Evolutionary conservation across 1,140 invertebrate species (phyloP), one percentile per base, ranked within the genome.

Genomic region (Aphis gossypii): DNA sequence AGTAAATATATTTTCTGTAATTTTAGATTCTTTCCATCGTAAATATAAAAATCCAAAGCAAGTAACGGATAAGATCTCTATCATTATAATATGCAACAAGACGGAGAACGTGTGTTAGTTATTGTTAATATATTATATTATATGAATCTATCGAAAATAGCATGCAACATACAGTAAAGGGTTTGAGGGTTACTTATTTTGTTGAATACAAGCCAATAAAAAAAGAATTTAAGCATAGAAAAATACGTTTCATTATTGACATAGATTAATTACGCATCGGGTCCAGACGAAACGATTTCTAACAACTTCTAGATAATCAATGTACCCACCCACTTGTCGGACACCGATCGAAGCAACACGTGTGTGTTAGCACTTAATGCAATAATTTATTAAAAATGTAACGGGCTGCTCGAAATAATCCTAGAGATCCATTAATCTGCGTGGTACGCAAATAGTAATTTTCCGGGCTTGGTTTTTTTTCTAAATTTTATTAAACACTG

Each of bases 291-390:
- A 89, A 38, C n/a, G 20, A 51, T 35, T 48, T 68, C 38, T 38
- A 30, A 90, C 35, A 90, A 90, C 88, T 60, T 90, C 54, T 56
- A 90, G 56, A 41, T 54, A 68, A 68, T 90, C 38, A 30, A 68
- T 38, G 25, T 68, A 30, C 44, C 88, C 38, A 20, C 89, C 89
- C 89, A 90, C 89, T 90, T 90, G 89, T 90, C 89, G 89, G 56
- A 68, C 54, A 20, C 23, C 44, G n/a, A 20, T 38, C n/a, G 20
- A 14, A 41, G 56, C 56, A 60, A 68, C 89, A 90, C 21, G 89
- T 68, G 89, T 60, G 21, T 86, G 41, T 46, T n/a, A 46, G 41
- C 14, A 56, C 35, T 38, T 51, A 38, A 23, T 25, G 38, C 38
- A 56, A 89, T 54, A 56, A 23, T 89, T 56, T 89, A 56, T 89